Evolutionary conservation across 2,888 invertebrate species (phyloP).

Genomic region (Melinopterus prodromus): DNA sequence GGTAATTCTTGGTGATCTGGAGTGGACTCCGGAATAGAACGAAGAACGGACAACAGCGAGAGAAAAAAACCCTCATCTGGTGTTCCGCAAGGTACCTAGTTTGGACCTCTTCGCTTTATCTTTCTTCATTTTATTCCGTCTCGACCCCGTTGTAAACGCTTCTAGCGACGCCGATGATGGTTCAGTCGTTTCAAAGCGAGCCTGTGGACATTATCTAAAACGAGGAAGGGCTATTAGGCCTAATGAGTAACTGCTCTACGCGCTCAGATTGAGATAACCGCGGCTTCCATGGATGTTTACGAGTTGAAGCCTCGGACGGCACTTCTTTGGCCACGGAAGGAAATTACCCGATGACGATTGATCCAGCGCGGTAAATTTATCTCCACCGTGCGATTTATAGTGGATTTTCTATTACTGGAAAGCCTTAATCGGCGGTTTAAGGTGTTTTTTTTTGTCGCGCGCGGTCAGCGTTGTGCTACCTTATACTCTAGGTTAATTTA

Average conservation of each 20-base stretch:
- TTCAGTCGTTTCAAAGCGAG: not conserved
- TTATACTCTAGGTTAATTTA: not conserved
- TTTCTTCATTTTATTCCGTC: too few species aligned
- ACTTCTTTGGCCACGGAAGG: not conserved
- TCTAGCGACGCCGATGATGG: too few species aligned
- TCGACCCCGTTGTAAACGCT: too few species aligned
- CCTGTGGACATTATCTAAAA: not conserved
- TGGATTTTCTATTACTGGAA: not conserved
- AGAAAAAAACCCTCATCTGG: too few species aligned
- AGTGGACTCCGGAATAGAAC: too few species aligned
- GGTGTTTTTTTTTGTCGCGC: not conserved
- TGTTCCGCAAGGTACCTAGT: too few species aligned
- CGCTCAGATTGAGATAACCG: not conserved
- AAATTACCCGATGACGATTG: not conserved
- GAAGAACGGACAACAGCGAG: too few species aligned
- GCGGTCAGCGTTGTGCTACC: not conserved
- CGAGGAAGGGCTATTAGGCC: not conserved
- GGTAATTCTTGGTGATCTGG: too few species aligned
- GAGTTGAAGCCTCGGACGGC: not conserved
- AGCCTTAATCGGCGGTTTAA: not conserved
- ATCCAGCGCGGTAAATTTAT: not conserved
- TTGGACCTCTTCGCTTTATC: too few species aligned
- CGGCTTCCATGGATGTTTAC: not conserved
- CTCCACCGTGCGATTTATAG: not conserved
- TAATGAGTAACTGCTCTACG: constrained; percentile 4